Evolutionary conservation across 2,888 invertebrate genomes (phyloP).

Genomic region (Acronicta leporina): DNA sequence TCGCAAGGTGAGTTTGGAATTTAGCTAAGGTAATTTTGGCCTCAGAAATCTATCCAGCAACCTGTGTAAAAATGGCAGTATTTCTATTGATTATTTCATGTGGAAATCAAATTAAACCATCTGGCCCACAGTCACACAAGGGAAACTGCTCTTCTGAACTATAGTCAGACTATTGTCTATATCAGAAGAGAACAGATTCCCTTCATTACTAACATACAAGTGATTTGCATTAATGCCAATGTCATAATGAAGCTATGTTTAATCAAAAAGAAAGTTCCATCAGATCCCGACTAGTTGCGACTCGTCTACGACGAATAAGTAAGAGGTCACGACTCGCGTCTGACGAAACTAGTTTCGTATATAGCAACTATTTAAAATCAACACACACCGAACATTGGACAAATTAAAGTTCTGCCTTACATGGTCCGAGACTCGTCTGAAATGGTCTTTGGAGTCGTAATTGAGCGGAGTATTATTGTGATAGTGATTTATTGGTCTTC

Average conservation of each 20-base stretch:
- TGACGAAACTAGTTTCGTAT: constrained; percentile 67
- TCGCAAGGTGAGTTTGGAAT: constrained; percentile 14
- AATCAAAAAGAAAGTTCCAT: constrained; percentile 68
- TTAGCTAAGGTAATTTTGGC: constrained; percentile 25
- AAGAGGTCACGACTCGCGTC: constrained; percentile 68
- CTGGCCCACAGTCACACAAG: too few relatives aligned
- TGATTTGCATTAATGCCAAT: constrained; percentile 40
- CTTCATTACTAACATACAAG: constrained; percentile 22
- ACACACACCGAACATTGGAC: constrained; percentile 64
- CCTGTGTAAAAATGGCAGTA: constrained; percentile 6
- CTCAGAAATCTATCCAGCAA: constrained; percentile 13
- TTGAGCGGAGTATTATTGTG: constrained; percentile 42
- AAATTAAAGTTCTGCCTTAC: constrained; percentile 56
- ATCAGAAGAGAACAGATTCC: neutral
- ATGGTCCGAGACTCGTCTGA: constrained; percentile 47
- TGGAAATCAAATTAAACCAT: constrained; percentile 8
- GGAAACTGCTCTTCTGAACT: too few relatives aligned
- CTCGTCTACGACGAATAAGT: constrained; percentile 56
- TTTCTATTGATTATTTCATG: constrained; percentile 9
- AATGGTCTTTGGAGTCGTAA: constrained; percentile 51
- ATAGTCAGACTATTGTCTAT: too few relatives aligned
- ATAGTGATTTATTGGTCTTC: constrained; percentile 37
- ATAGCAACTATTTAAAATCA: constrained; percentile 60
- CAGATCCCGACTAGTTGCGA: constrained; percentile 63
- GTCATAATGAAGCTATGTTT: constrained; percentile 31